phyloP scores from a whole-genome alignment of 2,113 vertebrate species.

The Periophthalmodon schlosseri region DNA sequence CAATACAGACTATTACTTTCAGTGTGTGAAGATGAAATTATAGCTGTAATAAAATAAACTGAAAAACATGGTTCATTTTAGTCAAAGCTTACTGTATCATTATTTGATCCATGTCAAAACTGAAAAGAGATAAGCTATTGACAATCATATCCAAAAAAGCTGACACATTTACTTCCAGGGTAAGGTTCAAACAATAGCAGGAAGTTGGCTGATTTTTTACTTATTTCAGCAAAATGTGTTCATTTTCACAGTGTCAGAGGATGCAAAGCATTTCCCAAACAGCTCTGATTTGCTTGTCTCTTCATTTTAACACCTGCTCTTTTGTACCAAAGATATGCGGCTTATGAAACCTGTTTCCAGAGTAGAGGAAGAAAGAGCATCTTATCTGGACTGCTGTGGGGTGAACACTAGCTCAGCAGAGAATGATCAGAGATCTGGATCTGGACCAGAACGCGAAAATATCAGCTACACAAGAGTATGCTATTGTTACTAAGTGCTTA shows the following conservation, averaged over 20 bases:
- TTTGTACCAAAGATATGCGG: slow-evolving; percentile 42
- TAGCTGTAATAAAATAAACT: slow-evolving; percentile 5
- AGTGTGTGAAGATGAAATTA: slow-evolving; percentile 35
- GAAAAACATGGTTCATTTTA: neutral
- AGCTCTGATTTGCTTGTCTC: slow-evolving; percentile 6
- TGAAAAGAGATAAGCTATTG: slow-evolving; percentile 30
- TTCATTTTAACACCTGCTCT: slow-evolving; percentile 26
- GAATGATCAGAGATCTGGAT: slow-evolving; percentile 35
- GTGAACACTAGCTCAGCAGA: slow-evolving; percentile 48
- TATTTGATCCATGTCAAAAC: slow-evolving; percentile 17
- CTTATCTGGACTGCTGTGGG: slow-evolving; percentile 53
- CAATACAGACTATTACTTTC: slow-evolving; percentile 6
- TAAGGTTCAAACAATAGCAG: slow-evolving; percentile 65
- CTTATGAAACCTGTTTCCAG: slow-evolving; percentile 45
- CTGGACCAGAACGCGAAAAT: slow-evolving; percentile 39
- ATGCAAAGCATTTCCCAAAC: slow-evolving; percentile 60
- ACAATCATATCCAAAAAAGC: slow-evolving; percentile 51
- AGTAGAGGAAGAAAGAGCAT: slow-evolving; percentile 67
- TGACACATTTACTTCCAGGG: slow-evolving; percentile 56
- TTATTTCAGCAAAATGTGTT: slow-evolving; percentile 55
- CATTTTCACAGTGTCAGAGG: slow-evolving; percentile 49
- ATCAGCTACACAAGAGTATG: slow-evolving; percentile 1
- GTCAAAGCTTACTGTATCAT: slow-evolving; percentile 1
- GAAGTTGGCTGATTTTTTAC: slow-evolving; percentile 57
- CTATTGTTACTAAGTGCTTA: neutral